phyloP scores from a whole-genome alignment of 2,113 vertebrate species.

The Peromyscus maniculatus region DNA sequence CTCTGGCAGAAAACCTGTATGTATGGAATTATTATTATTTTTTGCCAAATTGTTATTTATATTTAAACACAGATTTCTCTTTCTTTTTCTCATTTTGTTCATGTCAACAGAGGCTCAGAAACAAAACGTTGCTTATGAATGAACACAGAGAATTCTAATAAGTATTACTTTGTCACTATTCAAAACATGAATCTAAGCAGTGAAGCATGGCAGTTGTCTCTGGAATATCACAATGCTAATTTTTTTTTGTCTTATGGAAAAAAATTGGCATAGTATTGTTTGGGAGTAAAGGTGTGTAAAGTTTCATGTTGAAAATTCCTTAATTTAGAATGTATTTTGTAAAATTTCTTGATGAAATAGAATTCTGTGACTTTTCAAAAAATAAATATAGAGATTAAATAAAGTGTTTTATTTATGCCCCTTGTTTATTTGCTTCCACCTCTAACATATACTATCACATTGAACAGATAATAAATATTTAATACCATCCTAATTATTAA shows the following conservation, averaged over 20 bases:
- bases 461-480: background rate
- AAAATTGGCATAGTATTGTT: background rate
- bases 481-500: background rate
- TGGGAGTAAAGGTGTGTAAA: background rate
- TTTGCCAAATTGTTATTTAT: background rate
- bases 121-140: background rate
- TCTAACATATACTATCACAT: background rate
- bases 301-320: background rate
- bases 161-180: constrained; percentile 16
- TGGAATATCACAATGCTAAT: background rate
- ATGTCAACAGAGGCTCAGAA: background rate
- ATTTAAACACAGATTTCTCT: constrained; percentile 12
- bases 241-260: background rate
- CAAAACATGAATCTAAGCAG: background rate
- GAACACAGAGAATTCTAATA: background rate
- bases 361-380: background rate
- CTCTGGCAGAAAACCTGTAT: background rate
- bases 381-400: background rate
- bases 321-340: background rate
- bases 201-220: background rate
- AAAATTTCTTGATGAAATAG: constrained; percentile 1
- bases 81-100: background rate
- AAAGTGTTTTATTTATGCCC: background rate
- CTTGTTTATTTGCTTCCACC: background rate
- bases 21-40: background rate